These are phyloP conservation scores for Sminthurinus aureus DNA, from an alignment of 2,888 invertebrate genomes.

Conservation along the genomic window DNA sequence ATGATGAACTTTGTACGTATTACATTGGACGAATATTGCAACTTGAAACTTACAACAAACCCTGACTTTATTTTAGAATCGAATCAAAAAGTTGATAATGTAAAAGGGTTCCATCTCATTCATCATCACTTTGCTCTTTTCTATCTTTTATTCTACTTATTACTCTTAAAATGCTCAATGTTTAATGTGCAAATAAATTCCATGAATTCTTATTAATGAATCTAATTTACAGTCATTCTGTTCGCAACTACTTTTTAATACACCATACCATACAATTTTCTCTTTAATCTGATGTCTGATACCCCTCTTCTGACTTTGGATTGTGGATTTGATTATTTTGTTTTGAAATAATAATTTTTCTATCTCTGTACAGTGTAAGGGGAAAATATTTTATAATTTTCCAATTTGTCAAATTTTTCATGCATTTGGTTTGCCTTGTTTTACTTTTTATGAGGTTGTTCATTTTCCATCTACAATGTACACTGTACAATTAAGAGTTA, in stretches of 20 bases:
- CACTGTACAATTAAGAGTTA: background rate
- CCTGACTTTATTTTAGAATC: background rate
- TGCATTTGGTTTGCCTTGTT: background rate
- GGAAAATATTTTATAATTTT: background rate
- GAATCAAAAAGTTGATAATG: background rate
- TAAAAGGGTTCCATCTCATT: background rate
- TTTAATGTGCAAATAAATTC: background rate
- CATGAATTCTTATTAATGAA: conserved; percentile 5
- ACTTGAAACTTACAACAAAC: background rate
- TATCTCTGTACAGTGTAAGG: too few relatives aligned
- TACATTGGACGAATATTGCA: background rate
- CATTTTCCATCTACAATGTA: background rate
- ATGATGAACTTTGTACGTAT: background rate
- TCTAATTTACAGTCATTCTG: background rate
- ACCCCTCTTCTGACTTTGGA: background rate
- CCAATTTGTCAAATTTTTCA: background rate
- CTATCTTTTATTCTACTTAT: too few relatives aligned
- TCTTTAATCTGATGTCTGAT: background rate
- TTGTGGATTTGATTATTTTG: too few relatives aligned
- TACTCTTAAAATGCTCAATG: background rate
- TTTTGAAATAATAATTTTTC: too few relatives aligned
- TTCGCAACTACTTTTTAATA: conserved; percentile 3
- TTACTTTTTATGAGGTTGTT: background rate
- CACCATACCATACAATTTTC: background rate
- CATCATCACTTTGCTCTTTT: background rate